Percentiles rank a stretch among this genome's conserved stretches.
These are phyloP conservation scores for Pachyramphus minor DNA, from an alignment of 2,113 vertebrate species.

Conservation along the genomic window DNA sequence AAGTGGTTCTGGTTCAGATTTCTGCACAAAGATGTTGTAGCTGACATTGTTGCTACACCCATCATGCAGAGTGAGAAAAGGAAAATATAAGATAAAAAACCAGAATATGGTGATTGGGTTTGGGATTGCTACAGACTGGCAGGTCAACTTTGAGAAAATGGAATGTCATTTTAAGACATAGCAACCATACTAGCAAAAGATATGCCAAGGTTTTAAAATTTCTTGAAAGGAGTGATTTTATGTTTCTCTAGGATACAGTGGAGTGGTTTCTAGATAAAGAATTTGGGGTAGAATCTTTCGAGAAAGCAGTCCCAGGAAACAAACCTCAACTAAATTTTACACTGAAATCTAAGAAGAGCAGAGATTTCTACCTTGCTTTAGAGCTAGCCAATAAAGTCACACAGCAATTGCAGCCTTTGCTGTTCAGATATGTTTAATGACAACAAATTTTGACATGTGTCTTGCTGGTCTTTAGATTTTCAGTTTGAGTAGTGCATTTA, in stretches of 20 bases:
- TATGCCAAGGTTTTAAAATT: neutral
- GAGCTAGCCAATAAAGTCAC: neutral
- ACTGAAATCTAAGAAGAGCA: neutral
- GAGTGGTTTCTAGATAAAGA: neutral
- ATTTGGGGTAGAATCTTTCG: neutral
- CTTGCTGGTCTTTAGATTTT: neutral
- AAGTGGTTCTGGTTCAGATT: neutral
- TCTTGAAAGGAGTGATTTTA: neutral
- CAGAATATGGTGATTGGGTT: neutral
- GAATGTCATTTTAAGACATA: neutral
- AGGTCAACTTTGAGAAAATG: neutral
- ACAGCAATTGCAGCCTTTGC: neutral
- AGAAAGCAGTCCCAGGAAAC: neutral
- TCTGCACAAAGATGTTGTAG: neutral
- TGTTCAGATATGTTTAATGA: neutral
- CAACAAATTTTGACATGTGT: neutral
- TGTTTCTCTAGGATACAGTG: neutral
- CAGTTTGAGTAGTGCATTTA: neutral
- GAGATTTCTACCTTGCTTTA: neutral
- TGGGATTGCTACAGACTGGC: neutral
- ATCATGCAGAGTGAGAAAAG: neutral
- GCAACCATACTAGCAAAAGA: neutral
- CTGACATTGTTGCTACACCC: neutral
- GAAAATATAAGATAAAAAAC: neutral
- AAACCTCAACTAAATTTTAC: neutral